Evolutionary conservation across 2,888 invertebrate genomes (phyloP), one percentile per base, ranked within the genome.

Genomic region (Podabrus alpinus): DNA sequence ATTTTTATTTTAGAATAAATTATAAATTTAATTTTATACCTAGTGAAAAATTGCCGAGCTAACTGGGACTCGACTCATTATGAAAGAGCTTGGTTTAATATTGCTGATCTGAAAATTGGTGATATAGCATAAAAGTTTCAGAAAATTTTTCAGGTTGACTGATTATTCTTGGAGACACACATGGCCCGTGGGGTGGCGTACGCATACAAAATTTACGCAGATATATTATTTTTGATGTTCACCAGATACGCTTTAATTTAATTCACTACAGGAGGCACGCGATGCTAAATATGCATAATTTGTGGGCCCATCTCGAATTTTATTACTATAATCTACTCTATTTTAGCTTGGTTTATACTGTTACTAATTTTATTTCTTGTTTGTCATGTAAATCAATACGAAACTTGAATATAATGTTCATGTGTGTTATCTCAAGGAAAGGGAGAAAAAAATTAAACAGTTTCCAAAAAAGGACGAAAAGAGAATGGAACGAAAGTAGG

Each of bases 241-340:
- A 80, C 85, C 86, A 86, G 86, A 86, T 85, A 83, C 85, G 80
- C 84, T 84, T 85, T 86, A 86, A 86, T 86, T 86, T 85, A 86
- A 86, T 86, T 86, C 84, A 79, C 83, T 77, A 81, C 82, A 82
- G 85, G 84, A 83, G 85, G 85, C 85, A 85, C 85, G 85, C 85
- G 83, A 85, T 82, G 79, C 84, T 84, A 85, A 85, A 85, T 85
- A 85, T 84, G 83, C 84, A 84, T 84, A 85, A 86, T 85, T 85
- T 85, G 85, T 83, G 84, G 83, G 77, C 83, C 83, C 82, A 80
- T 79, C 79, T 82, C 83, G 81, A 82, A 82, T 85, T 85, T 86
- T 86, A 86, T 85, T 84, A 82, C 84, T 74, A 79, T 83, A 82
- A 83, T 83, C 83, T 80, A 75, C 79, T 77, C 81, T 82, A 82